phyloP scores from a whole-genome alignment of 2,797 vertebrate species.

The Semaprochilodus insignis region DNA sequence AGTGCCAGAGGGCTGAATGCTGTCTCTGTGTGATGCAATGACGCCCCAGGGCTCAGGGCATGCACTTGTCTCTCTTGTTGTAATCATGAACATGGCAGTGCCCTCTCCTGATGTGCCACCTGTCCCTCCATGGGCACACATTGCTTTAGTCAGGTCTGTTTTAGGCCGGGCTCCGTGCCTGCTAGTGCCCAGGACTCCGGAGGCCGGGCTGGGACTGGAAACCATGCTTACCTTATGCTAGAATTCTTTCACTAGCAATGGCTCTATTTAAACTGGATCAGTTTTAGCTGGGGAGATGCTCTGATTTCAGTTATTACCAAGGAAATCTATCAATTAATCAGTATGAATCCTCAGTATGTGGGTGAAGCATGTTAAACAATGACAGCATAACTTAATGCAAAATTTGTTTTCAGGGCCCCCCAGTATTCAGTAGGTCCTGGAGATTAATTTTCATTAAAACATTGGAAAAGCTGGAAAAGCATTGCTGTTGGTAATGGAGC shows the following conservation, averaged over 20 bases:
- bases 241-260: not conserved
- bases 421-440: too few species aligned
- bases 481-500: too few species aligned
- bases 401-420: too few species aligned
- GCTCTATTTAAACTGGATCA: not conserved
- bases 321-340: not conserved
- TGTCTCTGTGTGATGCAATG: constrained; percentile 36
- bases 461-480: too few species aligned
- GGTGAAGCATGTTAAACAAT: too few species aligned
- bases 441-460: too few species aligned
- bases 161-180: constrained; percentile 31
- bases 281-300: not conserved
- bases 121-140: constrained; percentile 52
- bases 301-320: not conserved
- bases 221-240: constrained; percentile 8
- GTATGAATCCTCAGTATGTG: not conserved
- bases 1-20: constrained; percentile 33
- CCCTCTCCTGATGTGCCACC: constrained; percentile 56
- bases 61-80: constrained; percentile 43
- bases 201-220: constrained; percentile 18
- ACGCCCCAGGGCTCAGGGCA: constrained; percentile 26
- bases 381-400: too few species aligned
- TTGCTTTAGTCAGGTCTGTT: constrained; percentile 22
- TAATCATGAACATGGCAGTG: constrained; percentile 44
- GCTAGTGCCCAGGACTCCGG: constrained; percentile 5